Percentiles rank a stretch among this genome's conserved stretches.
Conservation (phyloP, 2,797 vertebrate species). For the Trematomus bernacchii region DNA sequence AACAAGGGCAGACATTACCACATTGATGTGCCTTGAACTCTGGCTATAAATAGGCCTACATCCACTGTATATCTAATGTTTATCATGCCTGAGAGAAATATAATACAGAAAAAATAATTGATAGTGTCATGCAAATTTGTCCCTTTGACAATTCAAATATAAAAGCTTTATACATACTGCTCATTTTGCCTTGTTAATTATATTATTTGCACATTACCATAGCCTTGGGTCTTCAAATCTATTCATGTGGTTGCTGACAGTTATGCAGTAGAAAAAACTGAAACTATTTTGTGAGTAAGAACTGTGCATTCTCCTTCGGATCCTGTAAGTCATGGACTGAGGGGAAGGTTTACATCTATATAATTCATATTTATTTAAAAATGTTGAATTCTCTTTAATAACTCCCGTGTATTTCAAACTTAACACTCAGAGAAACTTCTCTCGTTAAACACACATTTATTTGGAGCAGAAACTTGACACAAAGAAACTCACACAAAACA, state of each 20-base stretch:
- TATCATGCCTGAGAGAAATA: conserved; percentile 11
- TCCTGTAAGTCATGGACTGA: background rate
- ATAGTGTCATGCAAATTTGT: background rate
- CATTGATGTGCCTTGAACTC: conserved; percentile 9
- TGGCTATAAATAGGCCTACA: conserved; percentile 19
- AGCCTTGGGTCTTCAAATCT: background rate
- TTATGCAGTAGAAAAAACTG: background rate
- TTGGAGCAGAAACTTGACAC: background rate
- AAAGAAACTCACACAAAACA: conserved; percentile 1
- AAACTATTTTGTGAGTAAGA: background rate
- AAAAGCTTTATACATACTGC: background rate
- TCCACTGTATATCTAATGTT: conserved; percentile 24
- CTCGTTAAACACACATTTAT: background rate
- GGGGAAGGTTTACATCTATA: background rate
- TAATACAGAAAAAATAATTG: background rate
- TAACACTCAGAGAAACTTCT: background rate
- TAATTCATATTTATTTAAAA: background rate
- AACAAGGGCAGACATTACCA: conserved; percentile 1
- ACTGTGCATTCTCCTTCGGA: background rate
- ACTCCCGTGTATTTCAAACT: background rate
- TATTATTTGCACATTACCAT: background rate
- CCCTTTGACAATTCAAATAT: background rate
- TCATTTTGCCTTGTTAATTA: conserved; percentile 4
- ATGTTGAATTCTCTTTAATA: background rate
- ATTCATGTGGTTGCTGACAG: background rate